Evolutionary conservation across 1,140 invertebrate species (phyloP).

Genomic region (Planococcus citri): DNA sequence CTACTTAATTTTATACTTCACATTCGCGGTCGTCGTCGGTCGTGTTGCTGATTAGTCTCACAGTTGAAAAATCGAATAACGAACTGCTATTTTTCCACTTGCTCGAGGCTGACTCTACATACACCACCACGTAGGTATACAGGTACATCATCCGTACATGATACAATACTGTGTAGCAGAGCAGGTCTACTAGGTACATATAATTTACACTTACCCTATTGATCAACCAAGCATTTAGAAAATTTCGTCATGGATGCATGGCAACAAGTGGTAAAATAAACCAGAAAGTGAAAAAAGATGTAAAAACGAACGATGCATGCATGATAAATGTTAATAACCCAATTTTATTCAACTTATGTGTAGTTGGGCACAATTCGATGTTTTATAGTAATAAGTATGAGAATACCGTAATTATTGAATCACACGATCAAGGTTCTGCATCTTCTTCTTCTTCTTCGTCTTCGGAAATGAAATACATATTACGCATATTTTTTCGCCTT

Average conservation of each 20-base stretch:
- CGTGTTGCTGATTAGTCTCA: neutral
- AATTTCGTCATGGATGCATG: conserved; percentile 2
- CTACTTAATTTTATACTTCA: neutral
- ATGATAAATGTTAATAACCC: conserved; percentile 4
- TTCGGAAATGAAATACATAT: no score
- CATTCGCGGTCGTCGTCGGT: no score
- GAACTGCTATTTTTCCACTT: neutral
- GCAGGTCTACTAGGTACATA: no score
- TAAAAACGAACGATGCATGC: conserved; percentile 2
- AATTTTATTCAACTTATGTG: no score
- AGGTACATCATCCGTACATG: no score
- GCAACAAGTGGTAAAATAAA: neutral
- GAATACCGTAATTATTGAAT: neutral
- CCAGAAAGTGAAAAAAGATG: conserved; percentile 1
- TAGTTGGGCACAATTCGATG: no score
- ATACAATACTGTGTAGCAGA: no score
- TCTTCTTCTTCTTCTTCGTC: no score
- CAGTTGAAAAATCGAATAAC: neutral
- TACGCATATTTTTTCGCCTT: no score
- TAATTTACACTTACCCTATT: conserved; percentile 7
- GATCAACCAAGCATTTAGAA: conserved; percentile 2
- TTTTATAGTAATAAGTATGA: neutral
- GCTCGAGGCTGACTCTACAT: neutral
- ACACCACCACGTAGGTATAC: no score
- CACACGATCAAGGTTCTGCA: neutral